Conservation (phyloP, 53 echinoderm and acorn worm species). For the Patiria pectinifera region DNA sequence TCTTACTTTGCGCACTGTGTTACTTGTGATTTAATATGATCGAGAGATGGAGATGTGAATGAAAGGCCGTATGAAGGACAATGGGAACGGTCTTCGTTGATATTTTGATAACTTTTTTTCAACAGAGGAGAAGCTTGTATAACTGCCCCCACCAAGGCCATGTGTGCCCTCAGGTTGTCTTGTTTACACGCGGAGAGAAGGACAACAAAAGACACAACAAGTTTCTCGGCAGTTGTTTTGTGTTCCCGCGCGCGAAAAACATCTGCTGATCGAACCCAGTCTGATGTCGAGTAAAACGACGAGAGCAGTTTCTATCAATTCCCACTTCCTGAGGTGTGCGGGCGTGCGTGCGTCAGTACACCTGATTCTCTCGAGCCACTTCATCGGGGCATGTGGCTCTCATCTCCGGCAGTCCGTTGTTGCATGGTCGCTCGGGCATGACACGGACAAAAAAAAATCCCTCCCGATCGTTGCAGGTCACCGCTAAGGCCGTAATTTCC, state of each 20-base stretch:
- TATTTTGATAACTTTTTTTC: conserved; percentile 10
- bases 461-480: conserved; percentile 32
- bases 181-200: conserved; percentile 13
- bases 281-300: conserved; percentile 37
- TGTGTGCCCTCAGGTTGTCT: conserved; percentile 25
- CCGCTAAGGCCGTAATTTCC: conserved; percentile 29
- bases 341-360: conserved; percentile 23
- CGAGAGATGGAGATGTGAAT: background rate
- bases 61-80: background rate
- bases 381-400: conserved; percentile 40
- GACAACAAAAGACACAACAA: conserved; percentile 36
- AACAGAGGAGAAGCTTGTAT: background rate
- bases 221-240: conserved; percentile 16
- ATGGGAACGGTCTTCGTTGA: background rate
- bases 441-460: conserved; percentile 6
- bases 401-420: conserved; percentile 41
- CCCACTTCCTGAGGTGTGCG: conserved; percentile 26
- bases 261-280: conserved; percentile 58
- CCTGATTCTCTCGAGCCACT: conserved; percentile 52
- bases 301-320: conserved; percentile 12
- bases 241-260: conserved; percentile 31
- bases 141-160: conserved; percentile 30
- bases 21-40: background rate
- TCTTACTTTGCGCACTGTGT: background rate
- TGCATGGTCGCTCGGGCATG: conserved; percentile 27